Conservation (phyloP, 2,888 invertebrate genomes). For the Entomobrya proxima region DNA sequence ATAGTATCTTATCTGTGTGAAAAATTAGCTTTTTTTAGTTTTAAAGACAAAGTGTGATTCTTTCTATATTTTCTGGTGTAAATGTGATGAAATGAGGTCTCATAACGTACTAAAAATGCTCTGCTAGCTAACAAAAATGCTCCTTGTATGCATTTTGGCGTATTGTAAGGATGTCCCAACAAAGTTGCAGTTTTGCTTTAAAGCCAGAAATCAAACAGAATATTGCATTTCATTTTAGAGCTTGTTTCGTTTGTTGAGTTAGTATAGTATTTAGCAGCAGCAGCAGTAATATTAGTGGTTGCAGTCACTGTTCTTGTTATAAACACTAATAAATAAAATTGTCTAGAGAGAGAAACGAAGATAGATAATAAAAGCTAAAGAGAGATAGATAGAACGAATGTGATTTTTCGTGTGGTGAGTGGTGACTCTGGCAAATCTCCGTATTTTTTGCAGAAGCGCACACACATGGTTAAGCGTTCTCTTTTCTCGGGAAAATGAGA, state of each 20-base stretch:
- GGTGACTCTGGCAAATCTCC: background rate
- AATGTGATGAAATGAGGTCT: slow-evolving; percentile 58
- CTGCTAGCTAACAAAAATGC: no score
- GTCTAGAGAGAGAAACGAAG: background rate
- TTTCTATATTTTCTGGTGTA: background rate
- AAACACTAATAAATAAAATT: slow-evolving; percentile 62
- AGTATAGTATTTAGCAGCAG: slow-evolving; percentile 5
- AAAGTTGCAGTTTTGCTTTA: slow-evolving; percentile 48
- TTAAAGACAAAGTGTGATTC: slow-evolving; percentile 20
- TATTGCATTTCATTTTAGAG: background rate
- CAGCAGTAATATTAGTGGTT: slow-evolving; percentile 8
- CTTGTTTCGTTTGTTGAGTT: background rate
- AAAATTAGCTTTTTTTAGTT: background rate
- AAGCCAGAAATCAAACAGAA: background rate
- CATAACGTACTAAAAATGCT: no score
- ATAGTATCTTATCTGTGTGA: no score
- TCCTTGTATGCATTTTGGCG: no score
- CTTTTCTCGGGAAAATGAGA: slow-evolving; percentile 62
- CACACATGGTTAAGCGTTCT: background rate
- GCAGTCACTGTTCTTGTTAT: slow-evolving; percentile 46
- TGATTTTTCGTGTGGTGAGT: background rate
- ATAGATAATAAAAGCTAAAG: background rate
- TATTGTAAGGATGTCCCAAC: slow-evolving; percentile 31
- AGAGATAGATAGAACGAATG: background rate
- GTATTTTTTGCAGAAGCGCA: background rate